Conservation (phyloP, 2,113 vertebrate genomes). For the Porphyrio hochstetteri region DNA sequence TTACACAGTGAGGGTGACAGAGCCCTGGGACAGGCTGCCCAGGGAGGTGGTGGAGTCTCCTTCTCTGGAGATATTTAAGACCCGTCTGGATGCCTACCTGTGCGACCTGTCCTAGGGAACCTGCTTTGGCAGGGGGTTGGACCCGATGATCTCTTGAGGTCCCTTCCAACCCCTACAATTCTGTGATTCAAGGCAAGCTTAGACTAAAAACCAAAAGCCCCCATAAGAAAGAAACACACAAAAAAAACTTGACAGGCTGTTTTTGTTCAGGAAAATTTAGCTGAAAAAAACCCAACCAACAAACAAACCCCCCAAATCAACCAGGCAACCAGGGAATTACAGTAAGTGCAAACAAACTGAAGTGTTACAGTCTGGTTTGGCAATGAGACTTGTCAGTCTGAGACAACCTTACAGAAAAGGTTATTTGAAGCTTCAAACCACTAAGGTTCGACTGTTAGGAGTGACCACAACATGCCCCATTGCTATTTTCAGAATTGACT, state of each 20-base stretch:
- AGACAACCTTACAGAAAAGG: background rate
- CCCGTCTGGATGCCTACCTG: no score
- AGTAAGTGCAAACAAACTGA: background rate
- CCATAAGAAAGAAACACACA: background rate
- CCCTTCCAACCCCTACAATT: no score
- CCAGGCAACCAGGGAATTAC: accelerated
- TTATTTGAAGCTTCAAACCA: background rate
- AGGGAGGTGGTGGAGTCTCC: no score
- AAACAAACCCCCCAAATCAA: background rate
- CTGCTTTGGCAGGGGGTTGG: no score
- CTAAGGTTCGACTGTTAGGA: background rate
- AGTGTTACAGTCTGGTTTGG: background rate
- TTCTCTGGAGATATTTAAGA: no score
- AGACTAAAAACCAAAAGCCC: accelerated
- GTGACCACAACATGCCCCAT: background rate
- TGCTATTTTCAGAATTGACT: background rate
- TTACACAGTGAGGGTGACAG: no score
- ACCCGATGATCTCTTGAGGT: no score
- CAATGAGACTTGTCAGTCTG: background rate
- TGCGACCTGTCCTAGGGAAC: no score
- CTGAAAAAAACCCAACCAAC: background rate
- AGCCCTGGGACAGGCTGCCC: no score
- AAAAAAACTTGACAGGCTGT: accelerated
- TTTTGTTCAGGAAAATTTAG: background rate
- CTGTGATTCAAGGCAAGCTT: background rate